Evolutionary conservation across 2,888 invertebrate genomes (phyloP).

Genomic region (Diaperis boleti): DNA sequence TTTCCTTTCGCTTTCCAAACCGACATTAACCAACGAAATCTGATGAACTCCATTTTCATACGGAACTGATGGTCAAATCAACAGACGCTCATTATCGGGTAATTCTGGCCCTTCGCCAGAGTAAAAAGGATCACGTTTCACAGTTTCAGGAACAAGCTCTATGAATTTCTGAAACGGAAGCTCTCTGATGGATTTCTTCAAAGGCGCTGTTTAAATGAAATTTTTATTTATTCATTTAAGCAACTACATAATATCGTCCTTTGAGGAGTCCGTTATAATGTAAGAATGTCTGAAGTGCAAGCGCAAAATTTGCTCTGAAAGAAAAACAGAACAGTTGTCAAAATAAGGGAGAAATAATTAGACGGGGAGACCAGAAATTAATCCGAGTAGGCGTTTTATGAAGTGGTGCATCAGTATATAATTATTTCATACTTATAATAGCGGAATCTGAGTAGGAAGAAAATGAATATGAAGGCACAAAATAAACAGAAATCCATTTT

Average conservation of each 20-base stretch:
- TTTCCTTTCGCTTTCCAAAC: not conserved
- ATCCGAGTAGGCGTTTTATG: no score
- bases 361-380: no score
- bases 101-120: not conserved
- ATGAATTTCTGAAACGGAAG: constrained; percentile 27
- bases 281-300: constrained; percentile 6
- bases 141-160: constrained; percentile 7
- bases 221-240: constrained; percentile 42
- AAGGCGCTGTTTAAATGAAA: constrained; percentile 35
- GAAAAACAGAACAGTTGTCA: no score
- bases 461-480: no score
- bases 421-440: no score
- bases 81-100: not conserved
- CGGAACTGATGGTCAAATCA: not conserved
- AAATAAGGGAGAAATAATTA: no score
- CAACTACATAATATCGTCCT: constrained; percentile 39
- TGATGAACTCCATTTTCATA: constrained; percentile 2
- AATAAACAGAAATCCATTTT: no score
- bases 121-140: constrained; percentile 7
- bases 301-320: constrained; percentile 7
- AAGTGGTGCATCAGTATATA: no score
- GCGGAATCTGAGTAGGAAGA: no score
- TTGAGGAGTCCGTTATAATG: constrained; percentile 26
- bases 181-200: constrained; percentile 37
- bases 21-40: not conserved